Evolutionary conservation across 2,888 invertebrate species (phyloP).

Genomic region (Eupithecia pulchellata): DNA sequence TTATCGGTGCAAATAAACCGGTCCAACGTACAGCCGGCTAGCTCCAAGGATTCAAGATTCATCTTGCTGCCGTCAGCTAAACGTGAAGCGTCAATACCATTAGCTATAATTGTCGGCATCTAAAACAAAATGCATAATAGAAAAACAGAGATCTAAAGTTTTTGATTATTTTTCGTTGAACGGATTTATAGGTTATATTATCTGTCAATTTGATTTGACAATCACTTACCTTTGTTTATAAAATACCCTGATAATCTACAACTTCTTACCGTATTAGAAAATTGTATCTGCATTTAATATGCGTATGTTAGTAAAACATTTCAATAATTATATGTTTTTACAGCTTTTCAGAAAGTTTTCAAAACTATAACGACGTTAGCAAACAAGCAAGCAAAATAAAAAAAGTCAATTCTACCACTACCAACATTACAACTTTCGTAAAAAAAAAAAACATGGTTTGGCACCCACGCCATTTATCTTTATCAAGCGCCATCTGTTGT

Average conservation of each 20-base stretch:
- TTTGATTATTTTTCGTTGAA: slow-evolving; percentile 43
- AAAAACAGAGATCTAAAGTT: slow-evolving; percentile 43
- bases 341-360: slow-evolving; percentile 5
- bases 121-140: slow-evolving; percentile 58
- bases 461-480: neutral
- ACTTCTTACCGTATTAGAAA: neutral
- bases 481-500: neutral
- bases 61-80: slow-evolving; percentile 72
- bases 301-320: neutral
- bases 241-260: neutral
- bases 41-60: slow-evolving; percentile 89
- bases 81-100: slow-evolving; percentile 64
- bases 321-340: neutral
- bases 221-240: slow-evolving; percentile 23
- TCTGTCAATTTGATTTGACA: slow-evolving; percentile 27
- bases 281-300: neutral
- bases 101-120: slow-evolving; percentile 74
- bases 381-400: slow-evolving; percentile 1
- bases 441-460: neutral
- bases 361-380: slow-evolving; percentile 8
- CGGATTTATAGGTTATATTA: slow-evolving; percentile 55
- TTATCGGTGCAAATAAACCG: slow-evolving; percentile 89
- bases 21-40: slow-evolving; percentile 92
- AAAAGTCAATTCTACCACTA: neutral
- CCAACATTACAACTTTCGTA: neutral